Percentiles rank a stretch among this genome's conserved stretches.
Evolutionary conservation across 2,888 invertebrate genomes (phyloP).

Genomic region (Andrena marginata): DNA sequence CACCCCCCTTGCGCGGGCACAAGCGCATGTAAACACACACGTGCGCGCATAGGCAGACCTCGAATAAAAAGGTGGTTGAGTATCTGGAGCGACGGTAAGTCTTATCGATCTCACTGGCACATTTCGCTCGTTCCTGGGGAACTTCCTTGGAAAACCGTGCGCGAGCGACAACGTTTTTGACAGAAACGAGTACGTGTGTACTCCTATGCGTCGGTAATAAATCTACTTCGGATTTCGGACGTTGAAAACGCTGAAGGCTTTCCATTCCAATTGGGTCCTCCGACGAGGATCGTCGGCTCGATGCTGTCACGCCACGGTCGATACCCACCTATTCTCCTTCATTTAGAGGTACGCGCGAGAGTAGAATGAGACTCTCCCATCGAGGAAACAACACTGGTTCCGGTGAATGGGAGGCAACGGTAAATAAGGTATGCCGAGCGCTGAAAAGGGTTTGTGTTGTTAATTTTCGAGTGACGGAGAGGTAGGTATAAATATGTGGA

Average conservation of each 20-base stretch:
- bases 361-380: no score
- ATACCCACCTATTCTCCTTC: not conserved
- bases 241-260: not conserved
- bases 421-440: no score
- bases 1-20: not conserved
- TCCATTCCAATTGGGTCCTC: not conserved
- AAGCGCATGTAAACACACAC: not conserved
- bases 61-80: conserved; percentile 36
- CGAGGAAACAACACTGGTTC: no score
- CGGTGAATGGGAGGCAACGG: no score
- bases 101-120: conserved; percentile 46
- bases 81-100: conserved; percentile 28
- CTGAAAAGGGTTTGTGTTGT: no score
- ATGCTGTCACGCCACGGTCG: not conserved
- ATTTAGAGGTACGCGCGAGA: not conserved
- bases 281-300: not conserved
- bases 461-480: no score
- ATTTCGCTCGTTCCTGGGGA: conserved; percentile 20
- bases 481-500: no score
- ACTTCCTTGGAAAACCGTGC: conserved; percentile 36
- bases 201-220: not conserved
- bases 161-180: conserved; percentile 21
- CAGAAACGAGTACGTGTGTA: conserved; percentile 9
- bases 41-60: not conserved
- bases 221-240: conserved; percentile 7